A percentile compares a stretch with the other conserved stretches of the same genome.
phyloP scores from a whole-genome alignment of 92 coral and sea anemone genomes.

The Zoanthus solanderi region DNA sequence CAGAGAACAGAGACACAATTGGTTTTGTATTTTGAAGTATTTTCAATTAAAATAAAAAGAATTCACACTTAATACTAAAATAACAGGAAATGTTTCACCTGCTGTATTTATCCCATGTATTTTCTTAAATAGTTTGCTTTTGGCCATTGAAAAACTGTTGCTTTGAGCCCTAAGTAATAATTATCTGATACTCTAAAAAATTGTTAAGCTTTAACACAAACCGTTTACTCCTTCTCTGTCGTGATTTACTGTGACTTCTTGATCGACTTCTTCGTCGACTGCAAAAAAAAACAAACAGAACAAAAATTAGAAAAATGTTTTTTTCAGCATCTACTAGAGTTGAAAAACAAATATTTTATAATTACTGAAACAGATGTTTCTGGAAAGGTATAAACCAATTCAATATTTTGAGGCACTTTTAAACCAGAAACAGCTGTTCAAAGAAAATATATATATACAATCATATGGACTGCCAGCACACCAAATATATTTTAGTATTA shows the following conservation, averaged over 20 bases:
- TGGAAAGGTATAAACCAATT: not conserved
- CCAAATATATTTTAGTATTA: not conserved
- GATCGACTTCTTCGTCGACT: conserved; percentile 66
- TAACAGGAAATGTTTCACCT: too few species aligned
- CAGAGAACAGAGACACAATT: too few species aligned
- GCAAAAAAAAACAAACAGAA: not conserved
- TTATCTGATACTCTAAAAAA: too few species aligned
- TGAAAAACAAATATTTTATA: not conserved
- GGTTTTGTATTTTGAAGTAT: too few species aligned
- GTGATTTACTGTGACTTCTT: conserved; percentile 51
- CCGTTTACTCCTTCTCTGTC: conserved; percentile 33
- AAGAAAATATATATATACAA: not conserved
- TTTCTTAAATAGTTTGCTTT: too few species aligned
- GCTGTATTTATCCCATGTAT: too few species aligned
- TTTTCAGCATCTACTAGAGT: not conserved
- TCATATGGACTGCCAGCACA: conserved; percentile 14
- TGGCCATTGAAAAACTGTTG: too few species aligned
- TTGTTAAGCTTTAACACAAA: not conserved
- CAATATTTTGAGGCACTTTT: not conserved
- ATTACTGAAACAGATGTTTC: not conserved
- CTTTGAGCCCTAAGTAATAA: too few species aligned
- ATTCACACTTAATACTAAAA: too few species aligned
- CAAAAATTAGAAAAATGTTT: not conserved
- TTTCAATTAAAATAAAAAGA: too few species aligned
- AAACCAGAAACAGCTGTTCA: conserved; percentile 5